These are phyloP conservation scores for Enteromius viviparus DNA, from an alignment of 2,797 vertebrate species.

Conservation along the genomic window DNA sequence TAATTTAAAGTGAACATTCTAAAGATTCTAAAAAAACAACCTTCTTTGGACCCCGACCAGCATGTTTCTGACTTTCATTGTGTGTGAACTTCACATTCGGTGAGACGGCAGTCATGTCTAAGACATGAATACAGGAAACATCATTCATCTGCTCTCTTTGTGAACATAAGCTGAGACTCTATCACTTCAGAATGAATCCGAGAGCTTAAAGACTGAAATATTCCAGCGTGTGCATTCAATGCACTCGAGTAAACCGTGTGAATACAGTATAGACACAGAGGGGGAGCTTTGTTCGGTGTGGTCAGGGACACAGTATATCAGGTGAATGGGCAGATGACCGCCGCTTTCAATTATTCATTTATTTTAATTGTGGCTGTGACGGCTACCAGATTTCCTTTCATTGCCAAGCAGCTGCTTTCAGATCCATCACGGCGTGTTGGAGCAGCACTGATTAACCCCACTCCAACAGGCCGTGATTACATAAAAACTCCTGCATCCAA, in stretches of 20 bases:
- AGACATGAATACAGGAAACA: slow-evolving; percentile 14
- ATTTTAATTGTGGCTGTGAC: slow-evolving; percentile 43
- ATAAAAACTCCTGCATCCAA: slow-evolving; percentile 36
- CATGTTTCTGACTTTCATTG: background rate
- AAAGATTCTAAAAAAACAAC: too few species aligned
- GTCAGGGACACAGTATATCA: slow-evolving; percentile 45
- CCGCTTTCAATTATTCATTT: slow-evolving; percentile 57
- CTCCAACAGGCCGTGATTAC: slow-evolving; percentile 15
- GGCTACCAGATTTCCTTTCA: slow-evolving; percentile 39
- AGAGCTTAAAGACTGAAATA: slow-evolving; percentile 20
- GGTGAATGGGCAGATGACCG: slow-evolving; percentile 57
- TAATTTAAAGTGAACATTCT: too few species aligned
- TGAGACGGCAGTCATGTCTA: background rate
- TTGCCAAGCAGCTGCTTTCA: slow-evolving; percentile 50
- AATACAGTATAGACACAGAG: slow-evolving; percentile 18
- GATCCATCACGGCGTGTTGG: slow-evolving; percentile 48
- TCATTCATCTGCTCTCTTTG: slow-evolving; percentile 11
- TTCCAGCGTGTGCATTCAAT: background rate
- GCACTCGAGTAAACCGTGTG: slow-evolving; percentile 17
- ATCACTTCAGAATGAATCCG: background rate
- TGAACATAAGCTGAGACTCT: slow-evolving; percentile 5
- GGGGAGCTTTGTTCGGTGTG: slow-evolving; percentile 32
- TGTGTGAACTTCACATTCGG: background rate
- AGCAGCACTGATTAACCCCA: slow-evolving; percentile 40
- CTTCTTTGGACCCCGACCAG: too few species aligned